Percentiles rank a stretch among this genome's conserved stretches.
Evolutionary conservation across 2,888 invertebrate species (phyloP).

Genomic region (Chromoteleia sp.): DNA sequence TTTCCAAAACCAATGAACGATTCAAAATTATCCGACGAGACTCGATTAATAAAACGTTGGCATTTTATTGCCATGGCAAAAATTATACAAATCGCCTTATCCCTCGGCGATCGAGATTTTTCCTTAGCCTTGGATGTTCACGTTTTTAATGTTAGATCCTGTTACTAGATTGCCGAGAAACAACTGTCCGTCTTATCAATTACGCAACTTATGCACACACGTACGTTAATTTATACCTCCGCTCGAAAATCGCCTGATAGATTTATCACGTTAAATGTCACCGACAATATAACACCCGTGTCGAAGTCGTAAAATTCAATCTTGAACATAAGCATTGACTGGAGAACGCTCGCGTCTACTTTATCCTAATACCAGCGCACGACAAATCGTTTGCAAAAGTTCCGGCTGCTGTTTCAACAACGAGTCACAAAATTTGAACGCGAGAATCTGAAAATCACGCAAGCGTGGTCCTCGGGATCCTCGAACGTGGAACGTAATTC

Average conservation of each 20-base stretch:
- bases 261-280: slow-evolving; percentile 59
- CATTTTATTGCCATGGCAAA: slow-evolving; percentile 3
- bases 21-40: slow-evolving; percentile 1
- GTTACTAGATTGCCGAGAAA: slow-evolving; percentile 52
- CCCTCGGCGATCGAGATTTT: slow-evolving; percentile 31
- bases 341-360: slow-evolving; percentile 21
- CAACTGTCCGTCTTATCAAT: slow-evolving; percentile 65
- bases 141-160: slow-evolving; percentile 54
- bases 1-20: slow-evolving; percentile 3
- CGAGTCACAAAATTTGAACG: neutral
- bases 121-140: slow-evolving; percentile 48
- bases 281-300: slow-evolving; percentile 43
- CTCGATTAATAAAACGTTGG: neutral
- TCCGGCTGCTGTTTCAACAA: neutral
- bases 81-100: slow-evolving; percentile 32
- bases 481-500: too few relatives aligned
- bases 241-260: slow-evolving; percentile 47
- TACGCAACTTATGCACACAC: slow-evolving; percentile 46
- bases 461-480: too few relatives aligned
- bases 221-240: slow-evolving; percentile 49
- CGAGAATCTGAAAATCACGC: neutral
- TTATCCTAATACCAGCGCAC: slow-evolving; percentile 7
- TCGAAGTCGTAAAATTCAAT: slow-evolving; percentile 45
- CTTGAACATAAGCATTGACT: slow-evolving; percentile 25
- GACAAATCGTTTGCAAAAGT: slow-evolving; percentile 20